A percentile compares a stretch with the other conserved stretches of the same genome.
Evolutionary conservation across 2,797 vertebrate genomes (phyloP).

Genomic region (Phrynocephalus vlangalii): DNA sequence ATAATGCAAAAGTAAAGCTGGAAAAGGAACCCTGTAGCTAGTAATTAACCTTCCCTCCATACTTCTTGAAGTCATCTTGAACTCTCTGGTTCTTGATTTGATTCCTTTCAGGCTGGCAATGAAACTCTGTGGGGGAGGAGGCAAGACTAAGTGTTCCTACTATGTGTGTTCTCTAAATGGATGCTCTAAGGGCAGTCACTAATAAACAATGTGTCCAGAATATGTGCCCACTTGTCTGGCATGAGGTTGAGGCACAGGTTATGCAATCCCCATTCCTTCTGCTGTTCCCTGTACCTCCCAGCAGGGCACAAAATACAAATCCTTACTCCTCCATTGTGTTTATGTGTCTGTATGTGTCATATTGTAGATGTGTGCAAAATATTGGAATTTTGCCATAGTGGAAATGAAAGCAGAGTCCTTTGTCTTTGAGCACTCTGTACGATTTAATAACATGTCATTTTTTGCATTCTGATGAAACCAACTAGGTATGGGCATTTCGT

Average conservation of each 20-base stretch:
- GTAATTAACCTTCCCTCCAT: conserved; percentile 30
- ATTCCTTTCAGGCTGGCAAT: conserved; percentile 48
- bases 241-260: background rate
- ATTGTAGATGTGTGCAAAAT: background rate
- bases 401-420: background rate
- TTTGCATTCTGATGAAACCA: background rate
- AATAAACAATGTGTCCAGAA: background rate
- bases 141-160: background rate
- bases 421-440: background rate
- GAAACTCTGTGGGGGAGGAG: conserved; percentile 24
- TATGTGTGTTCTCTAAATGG: accelerated
- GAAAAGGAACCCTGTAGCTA: background rate
- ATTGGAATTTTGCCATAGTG: background rate
- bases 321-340: conserved; percentile 6
- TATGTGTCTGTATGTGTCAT: background rate
- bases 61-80: conserved; percentile 31
- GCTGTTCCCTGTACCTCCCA: background rate
- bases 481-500: no score
- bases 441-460: background rate
- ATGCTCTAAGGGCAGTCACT: background rate
- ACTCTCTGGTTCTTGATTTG: conserved; percentile 17
- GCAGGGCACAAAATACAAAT: conserved; percentile 12
- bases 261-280: background rate
- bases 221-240: background rate
- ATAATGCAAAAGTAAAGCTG: background rate